phyloP scores from a whole-genome alignment of 2,888 invertebrate genomes.

The Phyto melanocephala region DNA sequence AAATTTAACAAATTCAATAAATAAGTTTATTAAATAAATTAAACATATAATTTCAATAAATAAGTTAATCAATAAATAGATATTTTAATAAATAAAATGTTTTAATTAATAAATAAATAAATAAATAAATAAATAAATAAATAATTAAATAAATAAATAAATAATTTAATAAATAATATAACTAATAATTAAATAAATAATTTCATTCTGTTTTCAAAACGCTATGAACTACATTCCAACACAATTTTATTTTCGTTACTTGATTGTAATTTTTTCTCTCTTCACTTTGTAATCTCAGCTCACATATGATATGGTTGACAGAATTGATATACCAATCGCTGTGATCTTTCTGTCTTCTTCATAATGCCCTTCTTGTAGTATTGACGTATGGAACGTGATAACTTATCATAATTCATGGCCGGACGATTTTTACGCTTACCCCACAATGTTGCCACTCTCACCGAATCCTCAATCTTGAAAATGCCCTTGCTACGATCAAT shows the following conservation, averaged over 20 bases:
- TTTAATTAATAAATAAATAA: constrained; percentile 31
- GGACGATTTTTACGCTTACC: constrained; percentile 98
- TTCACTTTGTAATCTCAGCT: constrained; percentile 25
- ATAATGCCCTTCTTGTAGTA: constrained; percentile 99
- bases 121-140: constrained; percentile 23
- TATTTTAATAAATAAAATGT: constrained; percentile 25
- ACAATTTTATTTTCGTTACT: background rate
- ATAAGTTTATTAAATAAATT: constrained; percentile 48
- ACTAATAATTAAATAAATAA: constrained; percentile 25
- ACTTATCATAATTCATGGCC: constrained; percentile 99
- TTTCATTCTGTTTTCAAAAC: background rate
- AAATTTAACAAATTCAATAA: background rate
- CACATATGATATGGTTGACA: constrained; percentile 95
- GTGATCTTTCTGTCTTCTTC: constrained; percentile 99
- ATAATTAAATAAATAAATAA: constrained; percentile 40
- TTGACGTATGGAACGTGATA: constrained; percentile 97
- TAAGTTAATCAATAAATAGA: constrained; percentile 9
- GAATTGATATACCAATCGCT: constrained; percentile 99
- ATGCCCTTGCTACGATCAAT: constrained; percentile 95
- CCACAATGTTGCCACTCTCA: constrained; percentile 98
- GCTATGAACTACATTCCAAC: background rate
- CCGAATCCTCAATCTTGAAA: constrained; percentile 99
- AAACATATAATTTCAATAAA: constrained; percentile 13
- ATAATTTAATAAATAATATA: constrained; percentile 18
- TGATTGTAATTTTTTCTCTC: background rate